Evolutionary conservation across 2,113 vertebrate species (phyloP), one percentile per base, ranked within the genome.

Genomic region (Melanerpes aurifrons): DNA sequence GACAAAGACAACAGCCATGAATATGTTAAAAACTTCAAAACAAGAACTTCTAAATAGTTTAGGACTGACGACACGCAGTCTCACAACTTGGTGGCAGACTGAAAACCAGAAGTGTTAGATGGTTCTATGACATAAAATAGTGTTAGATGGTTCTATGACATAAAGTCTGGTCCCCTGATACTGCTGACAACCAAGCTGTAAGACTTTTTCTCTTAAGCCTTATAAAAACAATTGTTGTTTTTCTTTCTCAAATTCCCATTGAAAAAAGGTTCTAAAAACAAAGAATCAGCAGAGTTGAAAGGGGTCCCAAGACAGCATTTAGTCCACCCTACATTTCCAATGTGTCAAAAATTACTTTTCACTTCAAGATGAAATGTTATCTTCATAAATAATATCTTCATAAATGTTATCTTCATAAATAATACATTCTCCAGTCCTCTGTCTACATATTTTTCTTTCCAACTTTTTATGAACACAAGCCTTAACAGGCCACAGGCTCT

Each of bases 221-320:
- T 69, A 73, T 24, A 66, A 76, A 85, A 89, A 17, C 18, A 20
- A 15, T 43, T n/a, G 21, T 26, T 63, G 6, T 8, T 82, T 67
- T 91, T 54, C 26, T 56, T 15, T 6, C 64, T 37, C 0, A 1
- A 62, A 5, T n/a, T 8, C 17, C 29, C 37, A n/a, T 0, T 58
- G 64, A 85, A 89, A 76, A 87, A 45, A 0, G 0, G 12, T 59
- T 92, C 45, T 73, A 62, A 82, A 91, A 37, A 1, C 9, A 73
- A 86, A 89, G n/a, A 80, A 70, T 7, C 0, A 0, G 20, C 6
- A 37, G 5, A 80, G 37, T 26, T 74, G 26, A 80, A 90, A 90
- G 16, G 14, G 11, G 14, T 73, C 56, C 19, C 26, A 82, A 86
- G 64, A 70, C 9, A 80, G 21, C 10, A 74, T 53, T 83, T 71